A percentile compares a stretch with the other conserved stretches of the same genome.
Conservation (phyloP, 1,140 invertebrate species). For the Hycleus cichorii region DNA sequence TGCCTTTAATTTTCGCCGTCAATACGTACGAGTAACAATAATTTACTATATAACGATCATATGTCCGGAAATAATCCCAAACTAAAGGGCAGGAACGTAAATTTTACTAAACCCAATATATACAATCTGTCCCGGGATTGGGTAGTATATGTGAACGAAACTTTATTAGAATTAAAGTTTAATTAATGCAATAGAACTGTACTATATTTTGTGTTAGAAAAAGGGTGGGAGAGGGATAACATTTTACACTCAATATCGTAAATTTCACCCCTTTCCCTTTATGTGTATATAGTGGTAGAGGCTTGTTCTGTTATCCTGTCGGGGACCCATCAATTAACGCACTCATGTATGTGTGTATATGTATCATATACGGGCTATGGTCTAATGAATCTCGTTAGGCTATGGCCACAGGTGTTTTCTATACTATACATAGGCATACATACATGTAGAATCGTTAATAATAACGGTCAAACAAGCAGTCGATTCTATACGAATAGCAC, state of each 20-base stretch:
- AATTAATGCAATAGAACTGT: slow-evolving; percentile 14
- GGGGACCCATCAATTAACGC: slow-evolving; percentile 16
- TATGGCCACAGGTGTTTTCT: slow-evolving; percentile 13
- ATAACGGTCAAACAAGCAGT: too few relatives aligned
- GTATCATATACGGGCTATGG: not conserved
- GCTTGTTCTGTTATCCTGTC: not conserved
- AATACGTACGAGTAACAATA: too few relatives aligned
- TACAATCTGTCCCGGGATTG: slow-evolving; percentile 10
- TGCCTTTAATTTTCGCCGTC: too few relatives aligned
- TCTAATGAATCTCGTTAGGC: slow-evolving; percentile 16
- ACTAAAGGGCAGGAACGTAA: slow-evolving; percentile 2
- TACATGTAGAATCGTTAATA: too few relatives aligned
- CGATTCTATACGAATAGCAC: too few relatives aligned
- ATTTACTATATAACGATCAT: too few relatives aligned
- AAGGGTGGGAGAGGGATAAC: too few relatives aligned
- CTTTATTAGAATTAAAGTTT: slow-evolving; percentile 14
- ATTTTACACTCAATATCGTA: slow-evolving; percentile 5
- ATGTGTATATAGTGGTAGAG: not conserved
- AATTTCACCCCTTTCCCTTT: not conserved
- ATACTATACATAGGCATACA: not conserved
- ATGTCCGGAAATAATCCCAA: not conserved
- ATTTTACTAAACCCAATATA: slow-evolving; percentile 13
- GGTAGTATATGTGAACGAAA: slow-evolving; percentile 13
- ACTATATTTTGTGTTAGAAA: not conserved
- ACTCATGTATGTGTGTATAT: not conserved